These are phyloP conservation scores for Rhabdophis nuchalis DNA, from an alignment of 2,797 vertebrate genomes.

Conservation along the genomic window DNA sequence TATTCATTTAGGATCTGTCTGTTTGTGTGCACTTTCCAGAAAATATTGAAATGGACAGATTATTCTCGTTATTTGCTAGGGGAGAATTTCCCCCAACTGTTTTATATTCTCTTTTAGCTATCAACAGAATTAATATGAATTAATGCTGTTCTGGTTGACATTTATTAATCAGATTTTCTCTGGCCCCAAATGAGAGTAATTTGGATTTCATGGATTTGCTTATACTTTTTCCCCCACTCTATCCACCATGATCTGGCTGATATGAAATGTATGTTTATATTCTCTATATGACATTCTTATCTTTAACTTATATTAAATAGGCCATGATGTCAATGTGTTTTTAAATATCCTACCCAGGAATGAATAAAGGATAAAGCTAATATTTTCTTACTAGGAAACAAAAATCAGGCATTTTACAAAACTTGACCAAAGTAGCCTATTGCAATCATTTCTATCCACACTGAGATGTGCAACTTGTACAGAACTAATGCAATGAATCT, in stretches of 20 bases:
- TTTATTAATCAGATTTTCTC: neutral
- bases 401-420: neutral
- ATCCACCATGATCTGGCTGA: neutral
- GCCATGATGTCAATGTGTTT: neutral
- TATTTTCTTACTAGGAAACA: neutral
- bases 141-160: neutral
- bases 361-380: neutral
- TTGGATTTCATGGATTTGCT: neutral
- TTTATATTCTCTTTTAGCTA: neutral
- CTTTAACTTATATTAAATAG: neutral
- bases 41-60: neutral
- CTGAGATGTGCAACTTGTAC: neutral
- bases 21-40: constrained; percentile 1
- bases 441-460: neutral
- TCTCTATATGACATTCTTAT: neutral
- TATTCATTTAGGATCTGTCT: neutral
- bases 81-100: neutral
- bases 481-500: neutral
- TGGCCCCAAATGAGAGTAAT: neutral
- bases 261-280: neutral
- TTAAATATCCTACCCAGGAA: neutral
- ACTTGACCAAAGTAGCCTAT: neutral
- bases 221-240: neutral
- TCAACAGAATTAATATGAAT: neutral
- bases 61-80: neutral